Percentiles rank a stretch among this genome's conserved stretches.
phyloP scores from a whole-genome alignment of 2,797 vertebrate genomes.

The Microctenopoma stevenorrisi region DNA sequence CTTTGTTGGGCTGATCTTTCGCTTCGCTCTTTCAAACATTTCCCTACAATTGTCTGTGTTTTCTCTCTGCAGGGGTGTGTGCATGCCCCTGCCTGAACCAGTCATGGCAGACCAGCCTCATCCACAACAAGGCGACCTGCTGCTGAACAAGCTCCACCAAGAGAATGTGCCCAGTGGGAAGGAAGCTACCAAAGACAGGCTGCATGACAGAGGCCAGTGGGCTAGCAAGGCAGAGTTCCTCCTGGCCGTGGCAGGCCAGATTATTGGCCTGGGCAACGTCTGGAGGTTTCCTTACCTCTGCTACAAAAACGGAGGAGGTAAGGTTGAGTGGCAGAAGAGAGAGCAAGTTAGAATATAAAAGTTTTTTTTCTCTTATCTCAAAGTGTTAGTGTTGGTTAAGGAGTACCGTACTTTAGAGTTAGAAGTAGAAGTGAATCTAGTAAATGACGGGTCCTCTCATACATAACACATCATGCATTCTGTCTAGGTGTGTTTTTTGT shows the following conservation, averaged over 20 bases:
- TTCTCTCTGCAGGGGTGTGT: conserved; percentile 38
- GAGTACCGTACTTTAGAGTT: neutral
- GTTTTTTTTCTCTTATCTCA: no score
- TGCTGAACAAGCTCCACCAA: conserved; percentile 37
- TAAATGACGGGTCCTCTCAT: neutral
- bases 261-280: conserved; percentile 82
- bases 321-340: neutral
- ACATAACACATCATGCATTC: conserved; percentile 9
- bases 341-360: neutral
- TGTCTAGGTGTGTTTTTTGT: conserved; percentile 92
- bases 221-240: conserved; percentile 81
- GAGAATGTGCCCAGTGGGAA: conserved; percentile 25
- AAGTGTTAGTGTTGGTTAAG: no score
- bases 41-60: neutral
- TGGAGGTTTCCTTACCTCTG: conserved; percentile 84
- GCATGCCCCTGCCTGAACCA: conserved; percentile 36
- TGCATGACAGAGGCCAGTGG: conserved; percentile 78
- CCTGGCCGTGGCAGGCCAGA: conserved; percentile 81
- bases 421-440: neutral
- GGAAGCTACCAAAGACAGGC: conserved; percentile 32
- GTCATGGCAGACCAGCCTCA: conserved; percentile 52
- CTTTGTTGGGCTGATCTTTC: no score
- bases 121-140: conserved; percentile 28
- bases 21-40: fast-evolving
- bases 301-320: conserved; percentile 85